Conservation (phyloP, 2,797 vertebrate genomes). For the Psittacula derbiana region DNA sequence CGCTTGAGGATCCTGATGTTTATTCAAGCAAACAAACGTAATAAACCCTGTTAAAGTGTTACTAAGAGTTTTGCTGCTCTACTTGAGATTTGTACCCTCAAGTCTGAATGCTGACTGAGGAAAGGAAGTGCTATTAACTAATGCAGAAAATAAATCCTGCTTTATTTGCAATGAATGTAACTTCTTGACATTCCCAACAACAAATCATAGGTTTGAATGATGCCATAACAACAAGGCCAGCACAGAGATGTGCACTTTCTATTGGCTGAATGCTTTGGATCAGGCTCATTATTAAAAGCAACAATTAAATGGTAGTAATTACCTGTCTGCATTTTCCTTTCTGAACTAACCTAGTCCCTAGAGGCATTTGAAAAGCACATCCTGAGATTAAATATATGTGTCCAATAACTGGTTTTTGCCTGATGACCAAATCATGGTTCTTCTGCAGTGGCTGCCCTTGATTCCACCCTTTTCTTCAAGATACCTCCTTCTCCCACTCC, state of each 20-base stretch:
- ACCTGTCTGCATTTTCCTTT: background rate
- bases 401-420: background rate
- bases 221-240: background rate
- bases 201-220: background rate
- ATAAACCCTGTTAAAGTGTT: constrained; percentile 62
- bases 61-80: constrained; percentile 35
- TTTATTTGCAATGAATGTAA: background rate
- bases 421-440: background rate
- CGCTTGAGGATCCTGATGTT: constrained; percentile 31
- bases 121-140: constrained; percentile 44
- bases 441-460: background rate
- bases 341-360: background rate
- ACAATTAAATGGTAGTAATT: background rate
- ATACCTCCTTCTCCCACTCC: background rate
- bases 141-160: constrained; percentile 40
- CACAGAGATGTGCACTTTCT: background rate
- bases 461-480: background rate
- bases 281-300: background rate
- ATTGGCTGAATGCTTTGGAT: background rate
- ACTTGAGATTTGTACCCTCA: constrained; percentile 23
- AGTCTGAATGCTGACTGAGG: background rate
- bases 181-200: background rate
- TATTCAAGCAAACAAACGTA: constrained; percentile 52
- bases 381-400: background rate
- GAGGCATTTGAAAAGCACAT: background rate